Evolutionary conservation across 2,797 vertebrate genomes (phyloP).

Genomic region (Halcyon leucocephala): DNA sequence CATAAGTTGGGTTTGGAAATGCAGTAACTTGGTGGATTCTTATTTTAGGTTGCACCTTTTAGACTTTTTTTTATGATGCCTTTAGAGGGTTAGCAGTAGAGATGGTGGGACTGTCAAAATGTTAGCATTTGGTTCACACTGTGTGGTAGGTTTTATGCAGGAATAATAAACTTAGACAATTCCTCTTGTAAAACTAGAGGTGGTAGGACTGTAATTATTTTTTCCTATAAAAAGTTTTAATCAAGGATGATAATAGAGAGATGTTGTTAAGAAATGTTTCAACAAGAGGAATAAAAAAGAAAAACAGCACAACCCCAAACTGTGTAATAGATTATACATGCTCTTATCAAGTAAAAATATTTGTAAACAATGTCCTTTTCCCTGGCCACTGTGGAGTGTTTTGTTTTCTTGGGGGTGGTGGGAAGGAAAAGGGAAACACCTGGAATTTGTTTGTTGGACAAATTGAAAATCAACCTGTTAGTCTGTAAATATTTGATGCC

Average conservation of each 20-base stretch:
- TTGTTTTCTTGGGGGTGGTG: neutral
- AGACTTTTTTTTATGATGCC: neutral
- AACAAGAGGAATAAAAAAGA: neutral
- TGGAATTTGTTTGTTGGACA: conserved; percentile 38
- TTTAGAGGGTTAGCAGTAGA: neutral
- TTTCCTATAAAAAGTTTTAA: neutral
- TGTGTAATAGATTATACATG: neutral
- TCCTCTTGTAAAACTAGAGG: neutral
- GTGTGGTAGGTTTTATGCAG: neutral
- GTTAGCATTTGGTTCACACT: neutral
- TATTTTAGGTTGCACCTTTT: neutral
- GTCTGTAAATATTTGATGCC: neutral
- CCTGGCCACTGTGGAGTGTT: neutral
- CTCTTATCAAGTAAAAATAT: neutral
- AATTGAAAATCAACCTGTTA: conserved; percentile 37
- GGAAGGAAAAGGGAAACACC: conserved; percentile 58
- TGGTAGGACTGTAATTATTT: neutral
- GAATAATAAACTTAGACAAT: neutral
- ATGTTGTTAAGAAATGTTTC: neutral
- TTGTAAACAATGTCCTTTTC: conserved; percentile 29
- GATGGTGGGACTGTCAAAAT: neutral
- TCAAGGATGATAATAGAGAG: neutral
- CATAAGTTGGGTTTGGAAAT: neutral
- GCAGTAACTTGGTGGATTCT: neutral
- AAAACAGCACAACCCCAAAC: neutral